Conservation (phyloP, 2,797 vertebrate species). For the Malurus leucopterus region DNA sequence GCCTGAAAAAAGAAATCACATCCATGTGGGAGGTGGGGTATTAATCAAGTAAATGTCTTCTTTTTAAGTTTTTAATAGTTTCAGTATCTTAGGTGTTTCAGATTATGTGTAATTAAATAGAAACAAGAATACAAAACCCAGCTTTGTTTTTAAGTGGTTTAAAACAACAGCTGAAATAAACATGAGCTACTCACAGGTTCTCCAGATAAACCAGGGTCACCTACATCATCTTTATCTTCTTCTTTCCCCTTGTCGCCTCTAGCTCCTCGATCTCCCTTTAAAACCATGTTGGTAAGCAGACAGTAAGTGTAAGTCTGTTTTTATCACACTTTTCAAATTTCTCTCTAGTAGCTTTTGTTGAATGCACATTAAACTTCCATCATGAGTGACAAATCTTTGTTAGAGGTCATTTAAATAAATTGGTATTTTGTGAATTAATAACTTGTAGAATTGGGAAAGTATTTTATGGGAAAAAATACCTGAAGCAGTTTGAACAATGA, state of each 20-base stretch:
- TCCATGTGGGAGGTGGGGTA: neutral
- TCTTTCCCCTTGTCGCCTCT: conserved; percentile 84
- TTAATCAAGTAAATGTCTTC: neutral
- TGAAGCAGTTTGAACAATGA: neutral
- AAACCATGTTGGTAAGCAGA: neutral
- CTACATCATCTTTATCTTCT: conserved; percentile 81
- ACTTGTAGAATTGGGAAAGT: neutral
- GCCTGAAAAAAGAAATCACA: neutral
- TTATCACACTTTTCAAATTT: neutral
- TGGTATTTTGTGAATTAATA: neutral
- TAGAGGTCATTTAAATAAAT: neutral
- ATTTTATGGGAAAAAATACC: neutral
- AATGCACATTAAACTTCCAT: neutral
- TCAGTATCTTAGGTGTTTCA: neutral
- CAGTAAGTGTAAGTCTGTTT: neutral
- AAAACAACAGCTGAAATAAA: neutral
- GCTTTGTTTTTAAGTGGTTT: neutral
- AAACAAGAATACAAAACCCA: neutral
- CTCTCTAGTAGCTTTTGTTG: neutral
- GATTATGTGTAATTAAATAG: neutral
- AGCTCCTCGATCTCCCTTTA: conserved; percentile 83
- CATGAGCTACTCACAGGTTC: conserved; percentile 73
- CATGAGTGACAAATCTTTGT: neutral
- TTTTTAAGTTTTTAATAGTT: neutral
- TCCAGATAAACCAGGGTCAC: conserved; percentile 82